A percentile compares a stretch with the other conserved stretches of the same genome.
Conservation (phyloP, 2,113 vertebrate genomes). For the Siphamia tubifer region DNA sequence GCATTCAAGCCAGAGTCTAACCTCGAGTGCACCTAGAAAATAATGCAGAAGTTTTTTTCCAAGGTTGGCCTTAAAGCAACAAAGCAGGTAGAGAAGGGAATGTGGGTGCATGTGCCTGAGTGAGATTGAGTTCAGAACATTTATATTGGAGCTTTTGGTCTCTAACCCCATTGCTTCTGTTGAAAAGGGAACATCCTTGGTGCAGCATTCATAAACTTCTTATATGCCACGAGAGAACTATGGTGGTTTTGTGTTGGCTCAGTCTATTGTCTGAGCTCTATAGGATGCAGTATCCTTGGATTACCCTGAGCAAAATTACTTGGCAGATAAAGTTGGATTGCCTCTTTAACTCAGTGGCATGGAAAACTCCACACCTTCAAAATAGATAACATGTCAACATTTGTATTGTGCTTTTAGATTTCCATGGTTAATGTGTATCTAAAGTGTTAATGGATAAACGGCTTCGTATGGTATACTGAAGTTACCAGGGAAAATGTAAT, state of each 20-base stretch:
- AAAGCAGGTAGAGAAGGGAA: conserved; percentile 50
- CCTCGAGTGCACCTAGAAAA: conserved; percentile 64
- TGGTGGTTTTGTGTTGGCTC: conserved; percentile 54
- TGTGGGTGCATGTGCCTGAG: conserved; percentile 47
- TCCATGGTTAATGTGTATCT: conserved; percentile 20
- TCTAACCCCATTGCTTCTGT: conserved; percentile 56
- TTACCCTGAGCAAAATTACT: conserved; percentile 45
- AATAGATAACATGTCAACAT: neutral
- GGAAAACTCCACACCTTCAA: neutral
- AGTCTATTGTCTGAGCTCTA: conserved; percentile 54
- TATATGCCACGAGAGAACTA: conserved; percentile 59
- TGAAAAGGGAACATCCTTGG: conserved; percentile 71
- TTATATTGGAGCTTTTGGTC: conserved; percentile 64
- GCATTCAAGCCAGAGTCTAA: conserved; percentile 62
- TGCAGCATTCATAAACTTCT: conserved; percentile 69
- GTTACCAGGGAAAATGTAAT: neutral
- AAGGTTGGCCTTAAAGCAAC: conserved; percentile 62
- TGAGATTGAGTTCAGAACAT: conserved; percentile 70
- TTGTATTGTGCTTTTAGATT: neutral
- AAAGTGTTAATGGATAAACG: conserved; percentile 16
- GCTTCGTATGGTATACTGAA: neutral
- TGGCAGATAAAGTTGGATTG: conserved; percentile 42
- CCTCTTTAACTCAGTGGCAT: conserved; percentile 16
- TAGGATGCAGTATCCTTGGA: conserved; percentile 64
- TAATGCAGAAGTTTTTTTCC: conserved; percentile 48